phyloP scores from a whole-genome alignment of 2,888 invertebrate species.

The Galeopsomyia nigrocyanea region DNA sequence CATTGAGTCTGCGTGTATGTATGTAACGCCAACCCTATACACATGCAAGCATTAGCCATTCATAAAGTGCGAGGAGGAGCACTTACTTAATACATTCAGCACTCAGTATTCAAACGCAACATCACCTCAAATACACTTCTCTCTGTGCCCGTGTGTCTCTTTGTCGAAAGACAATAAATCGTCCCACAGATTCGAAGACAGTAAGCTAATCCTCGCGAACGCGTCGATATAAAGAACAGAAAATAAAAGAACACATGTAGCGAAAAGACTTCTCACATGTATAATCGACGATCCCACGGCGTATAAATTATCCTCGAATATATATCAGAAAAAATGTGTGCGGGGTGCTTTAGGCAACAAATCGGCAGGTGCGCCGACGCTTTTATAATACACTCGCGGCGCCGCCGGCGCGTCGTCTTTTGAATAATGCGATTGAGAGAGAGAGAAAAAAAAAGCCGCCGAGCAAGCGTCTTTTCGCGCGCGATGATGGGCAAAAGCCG shows the following conservation, averaged over 20 bases:
- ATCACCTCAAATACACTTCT: too few species aligned
- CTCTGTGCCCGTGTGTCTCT: too few species aligned
- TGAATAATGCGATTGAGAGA: too few species aligned
- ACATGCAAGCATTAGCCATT: too few species aligned
- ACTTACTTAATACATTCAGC: too few species aligned
- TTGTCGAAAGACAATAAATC: too few species aligned
- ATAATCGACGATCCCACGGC: not conserved
- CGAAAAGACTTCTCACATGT: not conserved
- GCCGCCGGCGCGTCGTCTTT: not conserved
- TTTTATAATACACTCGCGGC: not conserved
- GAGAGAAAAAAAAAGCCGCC: constrained; percentile 8
- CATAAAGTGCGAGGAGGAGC: too few species aligned
- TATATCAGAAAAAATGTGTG: not conserved
- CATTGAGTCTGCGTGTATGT: too few species aligned
- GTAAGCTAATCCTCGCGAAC: not conserved
- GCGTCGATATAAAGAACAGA: not conserved
- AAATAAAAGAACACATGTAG: too few species aligned
- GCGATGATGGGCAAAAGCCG: not conserved
- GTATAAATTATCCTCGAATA: constrained; percentile 10
- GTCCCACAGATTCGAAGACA: too few species aligned
- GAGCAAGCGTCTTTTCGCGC: constrained; percentile 14
- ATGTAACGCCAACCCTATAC: too few species aligned
- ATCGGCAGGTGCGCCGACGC: constrained; percentile 13
- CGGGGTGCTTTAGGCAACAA: not conserved
- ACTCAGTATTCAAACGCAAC: too few species aligned